Conservation (phyloP, 2,888 invertebrate species). For the Tineola bisselliella region DNA sequence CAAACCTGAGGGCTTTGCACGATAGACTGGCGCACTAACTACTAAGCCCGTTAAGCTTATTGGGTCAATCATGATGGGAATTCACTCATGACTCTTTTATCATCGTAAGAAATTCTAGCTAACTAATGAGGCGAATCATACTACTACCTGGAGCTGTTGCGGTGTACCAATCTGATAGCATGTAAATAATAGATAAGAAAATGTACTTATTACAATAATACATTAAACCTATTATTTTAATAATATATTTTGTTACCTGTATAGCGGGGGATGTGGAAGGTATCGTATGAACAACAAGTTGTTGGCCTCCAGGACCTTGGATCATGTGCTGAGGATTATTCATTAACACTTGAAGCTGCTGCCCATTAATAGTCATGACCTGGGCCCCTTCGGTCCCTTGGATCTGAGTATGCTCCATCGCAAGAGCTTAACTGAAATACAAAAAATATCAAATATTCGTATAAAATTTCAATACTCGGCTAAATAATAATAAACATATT, state of each 20-base stretch:
- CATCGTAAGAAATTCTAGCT: too few species aligned
- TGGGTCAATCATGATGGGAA: too few species aligned
- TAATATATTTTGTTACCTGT: slow-evolving; percentile 45
- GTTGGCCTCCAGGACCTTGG: slow-evolving; percentile 74
- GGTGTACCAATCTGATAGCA: slow-evolving; percentile 55
- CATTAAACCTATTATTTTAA: background rate
- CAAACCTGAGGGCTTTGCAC: too few species aligned
- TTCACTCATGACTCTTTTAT: too few species aligned
- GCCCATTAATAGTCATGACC: slow-evolving; percentile 70
- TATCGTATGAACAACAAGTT: slow-evolving; percentile 76
- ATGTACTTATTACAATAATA: background rate
- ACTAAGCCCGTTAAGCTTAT: too few species aligned
- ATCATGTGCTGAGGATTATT: slow-evolving; percentile 58
- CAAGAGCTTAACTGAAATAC: slow-evolving; percentile 21
- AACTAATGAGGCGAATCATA: too few species aligned
- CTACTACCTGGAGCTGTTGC: slow-evolving; percentile 57
- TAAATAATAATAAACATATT: slow-evolving; percentile 22
- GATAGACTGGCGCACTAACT: too few species aligned
- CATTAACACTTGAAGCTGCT: slow-evolving; percentile 71
- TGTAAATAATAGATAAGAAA: slow-evolving; percentile 22
- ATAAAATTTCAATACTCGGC: background rate
- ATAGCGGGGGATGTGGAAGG: slow-evolving; percentile 69
- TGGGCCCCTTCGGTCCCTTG: slow-evolving; percentile 71
- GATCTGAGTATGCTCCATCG: slow-evolving; percentile 68
- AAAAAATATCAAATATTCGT: background rate